phyloP scores from a whole-genome alignment of 2,888 invertebrate species.

The Selenia dentaria region DNA sequence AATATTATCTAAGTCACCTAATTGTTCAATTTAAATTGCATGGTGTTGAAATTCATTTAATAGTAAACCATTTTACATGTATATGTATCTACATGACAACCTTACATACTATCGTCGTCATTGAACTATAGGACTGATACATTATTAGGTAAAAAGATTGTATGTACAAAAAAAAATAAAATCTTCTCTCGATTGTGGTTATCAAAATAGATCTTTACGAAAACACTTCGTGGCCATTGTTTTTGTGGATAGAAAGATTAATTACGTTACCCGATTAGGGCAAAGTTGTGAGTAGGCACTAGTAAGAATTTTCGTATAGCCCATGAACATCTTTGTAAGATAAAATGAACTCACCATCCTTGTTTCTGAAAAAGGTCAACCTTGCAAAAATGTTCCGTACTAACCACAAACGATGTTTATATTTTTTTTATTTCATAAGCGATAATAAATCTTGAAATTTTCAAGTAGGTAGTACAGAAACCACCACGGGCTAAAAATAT shows the following conservation, averaged over 20 bases:
- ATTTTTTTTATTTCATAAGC: too few species aligned
- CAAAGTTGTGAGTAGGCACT: not conserved
- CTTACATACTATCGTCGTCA: conserved; percentile 52
- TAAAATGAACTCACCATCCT: conserved; percentile 77
- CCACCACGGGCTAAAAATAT: not conserved
- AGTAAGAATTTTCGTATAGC: conserved; percentile 59
- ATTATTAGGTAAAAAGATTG: too few species aligned
- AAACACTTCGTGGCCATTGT: conserved; percentile 45
- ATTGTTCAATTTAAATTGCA: not conserved
- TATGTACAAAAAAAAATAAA: not conserved
- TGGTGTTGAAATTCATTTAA: not conserved
- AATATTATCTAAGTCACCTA: not conserved
- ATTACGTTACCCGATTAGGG: too few species aligned
- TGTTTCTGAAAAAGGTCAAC: conserved; percentile 73
- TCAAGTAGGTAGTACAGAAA: too few species aligned
- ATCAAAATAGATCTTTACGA: conserved; percentile 55
- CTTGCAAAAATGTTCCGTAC: conserved; percentile 70
- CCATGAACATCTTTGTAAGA: conserved; percentile 74
- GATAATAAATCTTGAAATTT: too few species aligned
- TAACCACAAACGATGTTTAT: conserved; percentile 55
- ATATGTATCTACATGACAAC: conserved; percentile 56
- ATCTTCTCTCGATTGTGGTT: conserved; percentile 53
- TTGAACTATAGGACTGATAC: not conserved
- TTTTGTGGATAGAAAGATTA: conserved; percentile 6
- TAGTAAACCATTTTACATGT: conserved; percentile 18